Evolutionary conservation across 2,888 invertebrate species (phyloP), one percentile per base, ranked within the genome.

Genomic region (Kryphioiulus occultus): DNA sequence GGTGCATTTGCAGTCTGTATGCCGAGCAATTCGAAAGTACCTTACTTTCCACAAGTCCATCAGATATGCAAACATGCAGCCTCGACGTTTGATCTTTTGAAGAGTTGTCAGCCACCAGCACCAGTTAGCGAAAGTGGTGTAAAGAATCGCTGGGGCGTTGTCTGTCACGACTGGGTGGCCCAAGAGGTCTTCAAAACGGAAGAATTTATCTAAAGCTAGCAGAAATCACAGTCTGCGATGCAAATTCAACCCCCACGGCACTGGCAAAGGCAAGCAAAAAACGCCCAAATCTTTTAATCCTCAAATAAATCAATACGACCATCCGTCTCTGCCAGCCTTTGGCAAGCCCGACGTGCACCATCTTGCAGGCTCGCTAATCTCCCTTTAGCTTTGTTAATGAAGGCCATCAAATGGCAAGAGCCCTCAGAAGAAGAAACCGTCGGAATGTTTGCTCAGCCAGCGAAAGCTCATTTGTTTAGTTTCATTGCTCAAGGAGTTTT

Each of bases 321-420:
- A 78, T 78, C 78, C 78, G 78, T 78, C 78, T 78, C 78, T 78
- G 78, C 78, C 78, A 68, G 26, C 9, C 10, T 22, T 26, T 68
- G 68, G 68, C 68, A 78, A 78, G 78, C 78, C 15, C 78, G 78
- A 78, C 78, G 78, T 78, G 78, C 78, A 78, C 78, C 78, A 78
- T 78, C 78, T 78, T 78, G 78, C 78, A 22, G 22, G 10, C 10
- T 15, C 22, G 78, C 78, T 78, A 78, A 78, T 78, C 78, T 78
- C 78, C 78, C 78, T 78, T 78, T 78, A 78, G 78, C 78, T 78
- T 78, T 78, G 78, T 78, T 78, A 78, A 78, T 78, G 78, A 78
- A 78, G 10, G 78, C 26, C 22, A 78, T 78, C 22, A 78, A 26
- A 78, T 30, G 78, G 15, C 78, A 30, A 30, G 30, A 78, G 78